These are phyloP conservation scores for Aporophyla nigra DNA, from an alignment of 2,888 invertebrate species.

Conservation along the genomic window DNA sequence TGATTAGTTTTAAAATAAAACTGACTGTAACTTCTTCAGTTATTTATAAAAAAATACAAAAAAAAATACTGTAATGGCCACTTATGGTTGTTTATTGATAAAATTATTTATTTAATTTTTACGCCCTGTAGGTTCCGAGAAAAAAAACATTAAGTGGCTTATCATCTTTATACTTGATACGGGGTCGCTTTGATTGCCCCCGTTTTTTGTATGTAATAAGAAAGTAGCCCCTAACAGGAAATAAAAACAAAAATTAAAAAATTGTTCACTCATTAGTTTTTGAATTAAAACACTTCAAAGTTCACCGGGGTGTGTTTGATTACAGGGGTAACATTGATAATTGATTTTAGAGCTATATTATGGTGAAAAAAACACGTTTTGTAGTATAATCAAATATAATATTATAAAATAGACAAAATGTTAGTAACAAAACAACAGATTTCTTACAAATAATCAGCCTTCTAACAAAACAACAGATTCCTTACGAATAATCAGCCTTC, in stretches of 20 bases:
- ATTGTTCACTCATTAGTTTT: conserved; percentile 19
- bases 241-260: conserved; percentile 14
- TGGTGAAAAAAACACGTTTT: conserved; percentile 18
- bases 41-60: conserved; percentile 11
- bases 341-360: conserved; percentile 14
- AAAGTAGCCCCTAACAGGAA: conserved; percentile 6
- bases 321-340: conserved; percentile 14
- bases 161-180: conserved; percentile 9
- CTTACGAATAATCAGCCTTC: too few species aligned
- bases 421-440: too few species aligned
- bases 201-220: conserved; percentile 9
- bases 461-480: too few species aligned
- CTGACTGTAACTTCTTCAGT: conserved; percentile 13
- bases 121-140: conserved; percentile 11
- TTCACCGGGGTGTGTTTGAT: conserved; percentile 16
- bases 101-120: conserved; percentile 1
- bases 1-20: conserved; percentile 12
- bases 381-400: conserved; percentile 1
- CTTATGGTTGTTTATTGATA: conserved; percentile 1
- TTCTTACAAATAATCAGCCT: too few species aligned
- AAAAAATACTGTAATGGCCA: conserved; percentile 14
- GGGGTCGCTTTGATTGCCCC: conserved; percentile 19
- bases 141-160: conserved; percentile 13
- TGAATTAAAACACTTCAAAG: conserved; percentile 3
- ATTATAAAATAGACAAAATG: neutral